These are phyloP conservation scores for Chironex yamaguchii DNA, from an alignment of 30 jellyfish, hydroid and myxozoan genomes.

Conservation along the genomic window DNA sequence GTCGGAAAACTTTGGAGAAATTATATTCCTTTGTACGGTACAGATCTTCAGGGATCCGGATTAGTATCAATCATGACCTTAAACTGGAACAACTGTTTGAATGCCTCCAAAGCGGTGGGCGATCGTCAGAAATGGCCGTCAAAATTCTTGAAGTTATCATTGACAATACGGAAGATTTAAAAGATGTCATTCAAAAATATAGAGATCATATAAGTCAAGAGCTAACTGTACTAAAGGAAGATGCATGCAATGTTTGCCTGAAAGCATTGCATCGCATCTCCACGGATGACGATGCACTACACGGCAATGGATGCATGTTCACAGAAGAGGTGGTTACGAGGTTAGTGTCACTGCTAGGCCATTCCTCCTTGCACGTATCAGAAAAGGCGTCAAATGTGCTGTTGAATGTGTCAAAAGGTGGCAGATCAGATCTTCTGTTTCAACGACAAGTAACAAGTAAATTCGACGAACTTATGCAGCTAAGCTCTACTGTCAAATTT, in stretches of 20 bases:
- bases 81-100: neutral
- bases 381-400: neutral
- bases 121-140: neutral
- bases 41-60: neutral
- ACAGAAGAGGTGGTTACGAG: neutral
- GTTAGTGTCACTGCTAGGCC: neutral
- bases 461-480: neutral
- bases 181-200: too few species aligned
- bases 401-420: neutral
- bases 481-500: constrained; percentile 67
- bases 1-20: neutral
- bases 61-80: too few species aligned
- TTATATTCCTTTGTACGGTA: neutral
- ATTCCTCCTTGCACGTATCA: neutral
- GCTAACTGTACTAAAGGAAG: neutral
- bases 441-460: neutral
- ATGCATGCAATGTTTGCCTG: neutral
- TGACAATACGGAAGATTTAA: neutral
- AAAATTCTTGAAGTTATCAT: neutral
- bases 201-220: neutral
- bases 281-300: neutral
- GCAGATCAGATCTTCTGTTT: neutral
- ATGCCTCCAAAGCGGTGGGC: neutral
- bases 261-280: neutral
- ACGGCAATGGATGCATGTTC: neutral